A percentile compares a stretch with the other conserved stretches of the same genome.
These are phyloP conservation scores for Formicarius rufipectus DNA, from an alignment of 2,113 vertebrate genomes.

Conservation along the genomic window DNA sequence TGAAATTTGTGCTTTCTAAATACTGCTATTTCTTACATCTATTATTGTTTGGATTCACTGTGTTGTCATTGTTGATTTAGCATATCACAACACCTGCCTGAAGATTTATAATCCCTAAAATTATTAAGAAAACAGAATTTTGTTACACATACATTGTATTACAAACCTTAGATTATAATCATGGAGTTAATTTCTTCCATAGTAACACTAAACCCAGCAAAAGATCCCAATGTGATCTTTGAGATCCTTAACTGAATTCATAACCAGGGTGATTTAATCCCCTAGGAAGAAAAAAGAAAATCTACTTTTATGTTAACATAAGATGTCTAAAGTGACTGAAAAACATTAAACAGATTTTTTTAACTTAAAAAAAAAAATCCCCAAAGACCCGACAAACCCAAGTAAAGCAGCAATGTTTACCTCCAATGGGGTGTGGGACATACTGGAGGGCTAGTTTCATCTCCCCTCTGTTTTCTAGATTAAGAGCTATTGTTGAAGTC, in stretches of 20 bases:
- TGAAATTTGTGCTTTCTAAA: not conserved
- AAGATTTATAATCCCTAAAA: not conserved
- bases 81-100: not conserved
- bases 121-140: not conserved
- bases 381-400: not conserved
- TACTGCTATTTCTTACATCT: not conserved
- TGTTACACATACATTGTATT: not conserved
- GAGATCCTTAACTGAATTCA: not conserved
- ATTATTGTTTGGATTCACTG: not conserved
- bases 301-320: not conserved
- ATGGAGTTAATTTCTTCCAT: not conserved
- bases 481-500: slow-evolving; percentile 60
- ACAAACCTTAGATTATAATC: not conserved
- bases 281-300: not conserved
- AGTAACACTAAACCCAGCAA: not conserved
- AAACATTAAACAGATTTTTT: not conserved
- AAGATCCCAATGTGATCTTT: not conserved
- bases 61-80: not conserved
- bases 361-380: not conserved
- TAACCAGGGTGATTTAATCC: not conserved
- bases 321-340: not conserved
- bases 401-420: slow-evolving; percentile 69
- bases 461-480: slow-evolving; percentile 78
- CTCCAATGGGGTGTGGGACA: slow-evolving; percentile 74
- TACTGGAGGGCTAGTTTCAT: slow-evolving; percentile 90